These are phyloP conservation scores for Apeltes quadracus DNA, from an alignment of 2,113 vertebrate species.

Conservation along the genomic window DNA sequence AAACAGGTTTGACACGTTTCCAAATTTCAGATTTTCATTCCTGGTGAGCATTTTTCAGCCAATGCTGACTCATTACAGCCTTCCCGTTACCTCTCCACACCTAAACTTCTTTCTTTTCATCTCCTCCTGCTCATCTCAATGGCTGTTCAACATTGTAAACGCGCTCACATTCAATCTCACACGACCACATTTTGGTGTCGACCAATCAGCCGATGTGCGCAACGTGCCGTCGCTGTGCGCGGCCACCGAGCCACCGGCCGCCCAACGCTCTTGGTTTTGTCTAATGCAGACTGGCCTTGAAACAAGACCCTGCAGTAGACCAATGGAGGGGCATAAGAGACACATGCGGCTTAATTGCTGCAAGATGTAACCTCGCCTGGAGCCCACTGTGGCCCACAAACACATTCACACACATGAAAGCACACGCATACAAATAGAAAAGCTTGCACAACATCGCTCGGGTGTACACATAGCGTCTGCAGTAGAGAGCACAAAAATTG, in stretches of 20 bases:
- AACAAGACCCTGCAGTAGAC: slow-evolving; percentile 69
- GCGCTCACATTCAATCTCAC: slow-evolving; percentile 44
- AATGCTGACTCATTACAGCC: slow-evolving; percentile 13
- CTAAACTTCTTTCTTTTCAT: background rate
- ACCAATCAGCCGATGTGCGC: slow-evolving; percentile 59
- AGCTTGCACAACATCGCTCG: slow-evolving; percentile 35
- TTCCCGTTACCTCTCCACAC: background rate
- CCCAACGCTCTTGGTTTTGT: slow-evolving; percentile 59
- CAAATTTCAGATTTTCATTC: slow-evolving; percentile 24
- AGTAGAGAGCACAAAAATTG: slow-evolving; percentile 43
- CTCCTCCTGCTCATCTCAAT: slow-evolving; percentile 16
- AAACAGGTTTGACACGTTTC: slow-evolving; percentile 25
- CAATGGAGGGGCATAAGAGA: slow-evolving; percentile 71
- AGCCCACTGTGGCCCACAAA: slow-evolving; percentile 69
- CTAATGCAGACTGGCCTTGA: slow-evolving; percentile 65
- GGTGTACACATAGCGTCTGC: slow-evolving; percentile 20
- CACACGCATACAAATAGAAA: slow-evolving; percentile 17
- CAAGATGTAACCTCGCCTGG: slow-evolving; percentile 80
- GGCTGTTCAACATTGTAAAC: slow-evolving; percentile 47
- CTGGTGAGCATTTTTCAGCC: slow-evolving; percentile 5
- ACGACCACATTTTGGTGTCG: slow-evolving; percentile 59
- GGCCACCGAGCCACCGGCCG: slow-evolving; percentile 26
- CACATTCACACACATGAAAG: slow-evolving; percentile 54
- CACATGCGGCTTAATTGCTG: slow-evolving; percentile 79
- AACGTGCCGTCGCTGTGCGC: slow-evolving; percentile 63